Evolutionary conservation across 2,888 invertebrate species (phyloP), one percentile per base, ranked within the genome.

Genomic region (Hypselothyrea guttata): DNA sequence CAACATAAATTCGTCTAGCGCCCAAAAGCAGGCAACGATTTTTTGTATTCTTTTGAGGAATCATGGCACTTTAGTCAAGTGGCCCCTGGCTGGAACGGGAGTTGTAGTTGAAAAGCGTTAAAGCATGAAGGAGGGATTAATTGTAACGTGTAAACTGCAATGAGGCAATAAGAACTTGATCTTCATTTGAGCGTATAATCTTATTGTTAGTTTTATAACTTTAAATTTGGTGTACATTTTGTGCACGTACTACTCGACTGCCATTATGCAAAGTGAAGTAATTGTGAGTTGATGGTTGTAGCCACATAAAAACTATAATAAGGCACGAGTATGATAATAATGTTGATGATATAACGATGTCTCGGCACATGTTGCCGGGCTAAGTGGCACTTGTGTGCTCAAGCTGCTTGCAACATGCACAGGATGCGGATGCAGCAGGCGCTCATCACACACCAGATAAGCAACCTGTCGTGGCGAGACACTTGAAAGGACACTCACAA

Each of bases 231-330:
- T 15, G 11, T 4, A 4, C 33, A 51, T 35, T 41, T 40, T 41
- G 16, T 38, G 48, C 38, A 38, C 35, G 41, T 47, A 38, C 22
- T 33, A 45, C 27, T 42, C n/a, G n/a, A 46, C 42, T 47, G 11
- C 64, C 73, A 75, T 78, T 78, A 78, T 78, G 78, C 68, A 79
- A 83, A 78, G 65, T 75, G 54, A 61, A 82, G 77, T 70, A 82
- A 78, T 78, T 78, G 79, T 44, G 46, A 68, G 76, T 71, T 63
- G 67, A 79, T 62, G 67, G 47, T 53, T 34, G 58, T 61, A 78
- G 59, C 66, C 61, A 60, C 61, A 61, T 72, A 69, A 67, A 66
- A 70, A 72, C 57, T 58, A 61, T 55, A 37, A 58, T 41, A 66
- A 55, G 45, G 70, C n/a, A n/a, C n/a, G n/a, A n/a, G n/a, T n/a